phyloP scores from a whole-genome alignment of 1,140 invertebrate genomes.

The Teleogryllus occipitalis region DNA sequence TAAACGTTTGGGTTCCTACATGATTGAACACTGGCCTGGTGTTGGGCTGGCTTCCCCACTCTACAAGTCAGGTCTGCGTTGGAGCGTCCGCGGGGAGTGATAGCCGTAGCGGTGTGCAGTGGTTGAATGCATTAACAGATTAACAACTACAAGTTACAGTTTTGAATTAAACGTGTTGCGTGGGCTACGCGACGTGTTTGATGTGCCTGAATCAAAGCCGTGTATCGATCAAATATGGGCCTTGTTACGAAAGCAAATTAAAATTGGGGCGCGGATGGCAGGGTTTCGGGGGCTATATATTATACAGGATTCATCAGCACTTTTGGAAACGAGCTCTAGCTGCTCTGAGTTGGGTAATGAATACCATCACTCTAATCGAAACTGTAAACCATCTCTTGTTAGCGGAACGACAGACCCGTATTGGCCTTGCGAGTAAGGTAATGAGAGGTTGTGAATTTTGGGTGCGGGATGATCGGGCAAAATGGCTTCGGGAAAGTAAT shows the following conservation, averaged over 20 bases:
- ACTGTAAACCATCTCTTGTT: not conserved
- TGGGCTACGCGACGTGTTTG: not conserved
- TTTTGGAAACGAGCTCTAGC: not conserved
- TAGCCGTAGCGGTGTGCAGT: not conserved
- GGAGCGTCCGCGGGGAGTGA: too few species aligned
- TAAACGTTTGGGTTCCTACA: not conserved
- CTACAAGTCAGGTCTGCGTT: not conserved
- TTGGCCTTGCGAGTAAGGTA: not conserved
- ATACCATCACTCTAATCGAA: not conserved
- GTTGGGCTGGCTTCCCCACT: not conserved
- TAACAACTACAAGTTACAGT: not conserved
- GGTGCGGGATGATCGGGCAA: too few species aligned
- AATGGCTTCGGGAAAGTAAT: too few species aligned
- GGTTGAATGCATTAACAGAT: conserved; percentile 4
- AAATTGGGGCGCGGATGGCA: not conserved
- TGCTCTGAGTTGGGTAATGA: not conserved
- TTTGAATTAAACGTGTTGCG: conserved; percentile 1
- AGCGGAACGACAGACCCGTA: not conserved
- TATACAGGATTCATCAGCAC: not conserved
- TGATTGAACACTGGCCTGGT: not conserved
- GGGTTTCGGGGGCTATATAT: not conserved
- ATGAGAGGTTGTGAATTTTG: too few species aligned
- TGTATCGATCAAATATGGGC: not conserved
- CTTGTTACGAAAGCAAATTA: not conserved
- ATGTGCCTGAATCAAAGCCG: not conserved